A percentile compares a stretch with the other conserved stretches of the same genome.
Conservation (phyloP, 37 sponge, comb jelly and placozoan genomes). For the Crambe crambe region DNA sequence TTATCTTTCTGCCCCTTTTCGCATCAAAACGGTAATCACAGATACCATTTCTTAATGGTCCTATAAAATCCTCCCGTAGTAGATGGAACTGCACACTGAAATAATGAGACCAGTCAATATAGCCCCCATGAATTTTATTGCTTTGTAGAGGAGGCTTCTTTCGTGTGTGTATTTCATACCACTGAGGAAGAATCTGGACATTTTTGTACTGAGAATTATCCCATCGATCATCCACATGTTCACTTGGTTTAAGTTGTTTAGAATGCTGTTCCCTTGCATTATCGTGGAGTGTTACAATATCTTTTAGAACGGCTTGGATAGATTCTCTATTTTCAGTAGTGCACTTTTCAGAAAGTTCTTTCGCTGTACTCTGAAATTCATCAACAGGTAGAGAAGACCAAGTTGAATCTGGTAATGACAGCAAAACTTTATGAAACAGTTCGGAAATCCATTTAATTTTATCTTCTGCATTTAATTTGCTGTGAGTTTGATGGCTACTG, state of each 20-base stretch:
- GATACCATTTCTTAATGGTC: conserved; percentile 81
- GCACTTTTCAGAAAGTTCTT: conserved; percentile 29
- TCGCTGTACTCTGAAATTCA: conserved; percentile 24
- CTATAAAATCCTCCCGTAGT: conserved; percentile 86
- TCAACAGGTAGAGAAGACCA: conserved; percentile 23
- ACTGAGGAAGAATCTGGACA: conserved; percentile 51
- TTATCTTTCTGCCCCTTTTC: conserved; percentile 17
- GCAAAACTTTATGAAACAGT: conserved; percentile 18
- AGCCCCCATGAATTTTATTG: conserved; percentile 55
- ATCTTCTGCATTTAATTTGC: background rate
- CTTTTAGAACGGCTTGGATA: too few species aligned
- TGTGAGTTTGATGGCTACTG: too few species aligned
- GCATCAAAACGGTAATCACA: conserved; percentile 39
- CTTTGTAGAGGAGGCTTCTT: conserved; percentile 34
- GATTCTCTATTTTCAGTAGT: background rate
- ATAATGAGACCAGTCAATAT: conserved; percentile 75
- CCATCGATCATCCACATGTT: conserved; percentile 5
- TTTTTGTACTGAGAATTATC: conserved; percentile 51
- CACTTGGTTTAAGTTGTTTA: background rate
- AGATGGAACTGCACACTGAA: conserved; percentile 84
- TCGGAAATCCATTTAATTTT: background rate
- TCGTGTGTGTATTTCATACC: conserved; percentile 38
- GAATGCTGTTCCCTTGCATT: background rate
- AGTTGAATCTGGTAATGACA: conserved; percentile 15
- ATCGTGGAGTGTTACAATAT: background rate